phyloP scores from a whole-genome alignment of 1,140 invertebrate species.

The Caerostris darwini region DNA sequence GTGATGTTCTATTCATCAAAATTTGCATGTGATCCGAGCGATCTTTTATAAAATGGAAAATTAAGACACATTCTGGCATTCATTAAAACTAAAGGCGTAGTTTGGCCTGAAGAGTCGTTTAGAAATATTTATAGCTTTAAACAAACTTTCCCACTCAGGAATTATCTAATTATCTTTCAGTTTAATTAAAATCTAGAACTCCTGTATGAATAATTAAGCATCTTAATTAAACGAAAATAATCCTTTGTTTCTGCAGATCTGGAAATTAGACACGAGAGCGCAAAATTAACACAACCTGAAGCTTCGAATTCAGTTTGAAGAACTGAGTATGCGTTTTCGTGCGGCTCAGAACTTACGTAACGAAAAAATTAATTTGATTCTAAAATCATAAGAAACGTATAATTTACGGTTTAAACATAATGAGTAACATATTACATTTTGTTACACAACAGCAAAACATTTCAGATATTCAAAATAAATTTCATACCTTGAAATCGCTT shows the following conservation, averaged over 20 bases:
- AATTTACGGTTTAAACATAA: too few species aligned
- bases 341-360: too few species aligned
- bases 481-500: too few species aligned
- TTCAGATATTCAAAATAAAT: too few species aligned
- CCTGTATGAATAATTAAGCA: slow-evolving; percentile 53
- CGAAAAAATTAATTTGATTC: too few species aligned
- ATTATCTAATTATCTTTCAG: slow-evolving; percentile 38
- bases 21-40: not conserved
- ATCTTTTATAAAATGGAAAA: not conserved
- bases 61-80: not conserved
- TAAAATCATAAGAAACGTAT: too few species aligned
- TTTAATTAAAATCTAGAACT: slow-evolving; percentile 48
- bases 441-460: too few species aligned
- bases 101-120: not conserved
- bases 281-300: not conserved
- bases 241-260: not conserved
- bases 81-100: slow-evolving; percentile 23
- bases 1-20: not conserved
- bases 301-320: not conserved
- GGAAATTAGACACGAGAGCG: not conserved
- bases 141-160: slow-evolving; percentile 31
- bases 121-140: slow-evolving; percentile 7
- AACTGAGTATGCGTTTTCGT: not conserved
- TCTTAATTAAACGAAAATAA: slow-evolving; percentile 44
- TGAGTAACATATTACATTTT: too few species aligned